These are phyloP conservation scores for Stigmatopora argus DNA, from an alignment of 2,113 vertebrate genomes.

Conservation along the genomic window DNA sequence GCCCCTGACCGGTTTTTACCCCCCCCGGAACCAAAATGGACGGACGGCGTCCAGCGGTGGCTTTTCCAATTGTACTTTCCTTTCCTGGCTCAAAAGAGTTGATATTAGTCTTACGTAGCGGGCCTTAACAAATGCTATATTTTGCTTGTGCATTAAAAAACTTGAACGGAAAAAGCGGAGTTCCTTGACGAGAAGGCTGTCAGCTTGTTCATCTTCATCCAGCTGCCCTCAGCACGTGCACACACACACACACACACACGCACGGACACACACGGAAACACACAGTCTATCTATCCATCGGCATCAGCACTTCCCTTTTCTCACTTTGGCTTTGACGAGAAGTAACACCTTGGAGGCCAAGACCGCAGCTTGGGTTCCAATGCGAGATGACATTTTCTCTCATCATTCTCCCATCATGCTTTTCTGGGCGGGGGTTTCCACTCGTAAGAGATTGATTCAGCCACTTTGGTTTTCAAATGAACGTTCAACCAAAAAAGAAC, in stretches of 20 bases:
- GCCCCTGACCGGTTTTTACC: no score
- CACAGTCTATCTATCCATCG: constrained; percentile 53
- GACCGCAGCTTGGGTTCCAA: constrained; percentile 34
- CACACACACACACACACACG: no score
- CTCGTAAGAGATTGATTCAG: constrained; percentile 3
- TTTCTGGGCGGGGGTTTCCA: constrained; percentile 45
- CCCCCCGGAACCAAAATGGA: no score
- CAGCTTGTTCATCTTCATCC: constrained; percentile 32
- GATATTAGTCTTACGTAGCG: no score
- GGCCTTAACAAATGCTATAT: background rate
- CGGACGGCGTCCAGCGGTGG: no score
- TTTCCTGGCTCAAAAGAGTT: no score
- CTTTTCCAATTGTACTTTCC: constrained; percentile 33
- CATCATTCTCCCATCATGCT: constrained; percentile 35
- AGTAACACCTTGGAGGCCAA: constrained; percentile 48
- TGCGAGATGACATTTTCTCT: constrained; percentile 42
- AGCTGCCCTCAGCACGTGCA: constrained; percentile 41
- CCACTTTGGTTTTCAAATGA: constrained; percentile 4
- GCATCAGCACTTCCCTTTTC: constrained; percentile 56
- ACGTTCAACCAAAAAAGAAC: no score
- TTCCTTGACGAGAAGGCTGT: constrained; percentile 51
- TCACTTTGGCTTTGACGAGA: constrained; percentile 43
- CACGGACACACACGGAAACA: no score
- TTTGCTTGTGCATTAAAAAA: constrained; percentile 11
- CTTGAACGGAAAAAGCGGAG: constrained; percentile 10